These are phyloP conservation scores for Cactoblastis cactorum DNA, from an alignment of 2,888 invertebrate genomes.

Conservation along the genomic window DNA sequence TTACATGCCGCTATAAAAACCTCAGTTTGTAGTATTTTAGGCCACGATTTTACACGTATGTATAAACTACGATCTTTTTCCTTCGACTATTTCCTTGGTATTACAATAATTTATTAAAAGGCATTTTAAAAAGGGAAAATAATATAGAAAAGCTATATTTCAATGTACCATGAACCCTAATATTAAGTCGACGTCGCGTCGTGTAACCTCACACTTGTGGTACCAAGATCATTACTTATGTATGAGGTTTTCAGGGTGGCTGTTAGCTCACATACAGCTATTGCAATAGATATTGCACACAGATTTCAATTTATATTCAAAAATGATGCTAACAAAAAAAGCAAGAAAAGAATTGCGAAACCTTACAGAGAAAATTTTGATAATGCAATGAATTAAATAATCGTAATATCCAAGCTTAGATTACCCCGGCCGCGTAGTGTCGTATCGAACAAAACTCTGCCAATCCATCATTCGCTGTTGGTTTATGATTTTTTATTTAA, in stretches of 20 bases:
- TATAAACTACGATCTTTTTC: too few relatives aligned
- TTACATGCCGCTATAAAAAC: too few relatives aligned
- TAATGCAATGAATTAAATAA: too few relatives aligned
- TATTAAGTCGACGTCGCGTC: not conserved
- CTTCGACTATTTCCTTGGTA: too few relatives aligned
- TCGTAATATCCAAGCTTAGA: too few relatives aligned
- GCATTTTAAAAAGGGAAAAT: not conserved
- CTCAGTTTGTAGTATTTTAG: too few relatives aligned
- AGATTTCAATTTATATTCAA: not conserved
- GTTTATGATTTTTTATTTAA: not conserved
- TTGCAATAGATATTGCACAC: not conserved
- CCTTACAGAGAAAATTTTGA: too few relatives aligned
- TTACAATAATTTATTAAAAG: not conserved
- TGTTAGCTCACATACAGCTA: not conserved
- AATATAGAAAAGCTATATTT: not conserved
- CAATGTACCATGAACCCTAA: not conserved
- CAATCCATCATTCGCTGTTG: not conserved
- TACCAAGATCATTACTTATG: slow-evolving; percentile 5
- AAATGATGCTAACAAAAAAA: not conserved
- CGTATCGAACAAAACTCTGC: too few relatives aligned
- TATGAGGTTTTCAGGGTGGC: slow-evolving; percentile 8
- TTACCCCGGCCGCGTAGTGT: too few relatives aligned
- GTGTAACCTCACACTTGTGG: slow-evolving; percentile 1
- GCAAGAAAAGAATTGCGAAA: too few relatives aligned
- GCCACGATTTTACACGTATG: too few relatives aligned